A percentile compares a stretch with the other conserved stretches of the same genome.
phyloP scores from a whole-genome alignment of 2,113 vertebrate genomes.

The Neoarius graeffei region DNA sequence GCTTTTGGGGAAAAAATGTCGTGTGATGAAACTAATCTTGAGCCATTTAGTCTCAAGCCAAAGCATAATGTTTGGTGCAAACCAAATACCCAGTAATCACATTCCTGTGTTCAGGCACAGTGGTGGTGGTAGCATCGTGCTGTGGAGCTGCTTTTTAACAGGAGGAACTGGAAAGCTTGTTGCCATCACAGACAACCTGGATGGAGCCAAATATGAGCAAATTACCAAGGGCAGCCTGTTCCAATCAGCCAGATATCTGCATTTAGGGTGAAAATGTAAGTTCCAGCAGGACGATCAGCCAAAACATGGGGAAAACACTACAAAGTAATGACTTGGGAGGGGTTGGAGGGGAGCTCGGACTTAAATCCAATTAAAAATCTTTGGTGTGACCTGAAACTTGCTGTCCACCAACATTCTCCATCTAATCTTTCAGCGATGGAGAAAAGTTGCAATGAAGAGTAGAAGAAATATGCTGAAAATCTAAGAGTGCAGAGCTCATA shows the following conservation, averaged over 20 bases:
- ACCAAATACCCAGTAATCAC: not conserved
- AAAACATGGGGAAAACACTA: not conserved
- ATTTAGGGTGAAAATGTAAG: not conserved
- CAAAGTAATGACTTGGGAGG: not conserved
- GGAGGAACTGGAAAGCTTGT: not conserved
- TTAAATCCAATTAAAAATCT: not conserved
- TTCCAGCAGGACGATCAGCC: not conserved
- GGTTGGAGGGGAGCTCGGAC: not conserved
- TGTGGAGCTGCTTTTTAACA: too few relatives aligned
- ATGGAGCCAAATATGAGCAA: not conserved
- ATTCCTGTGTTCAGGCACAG: not conserved
- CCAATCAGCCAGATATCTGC: not conserved
- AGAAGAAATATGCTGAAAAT: not conserved
- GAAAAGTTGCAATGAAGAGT: not conserved
- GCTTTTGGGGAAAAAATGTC: not conserved
- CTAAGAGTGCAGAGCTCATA: not conserved
- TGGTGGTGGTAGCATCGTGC: not conserved
- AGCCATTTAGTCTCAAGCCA: not conserved
- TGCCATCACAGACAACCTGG: not conserved
- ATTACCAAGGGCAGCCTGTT: not conserved
- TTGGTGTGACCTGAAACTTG: not conserved
- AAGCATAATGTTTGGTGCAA: not conserved
- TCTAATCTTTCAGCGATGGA: not conserved
- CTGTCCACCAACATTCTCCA: not conserved
- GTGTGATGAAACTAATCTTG: not conserved